These are phyloP conservation scores for Pampus argenteus DNA, from an alignment of 2,797 vertebrate genomes.

Conservation along the genomic window DNA sequence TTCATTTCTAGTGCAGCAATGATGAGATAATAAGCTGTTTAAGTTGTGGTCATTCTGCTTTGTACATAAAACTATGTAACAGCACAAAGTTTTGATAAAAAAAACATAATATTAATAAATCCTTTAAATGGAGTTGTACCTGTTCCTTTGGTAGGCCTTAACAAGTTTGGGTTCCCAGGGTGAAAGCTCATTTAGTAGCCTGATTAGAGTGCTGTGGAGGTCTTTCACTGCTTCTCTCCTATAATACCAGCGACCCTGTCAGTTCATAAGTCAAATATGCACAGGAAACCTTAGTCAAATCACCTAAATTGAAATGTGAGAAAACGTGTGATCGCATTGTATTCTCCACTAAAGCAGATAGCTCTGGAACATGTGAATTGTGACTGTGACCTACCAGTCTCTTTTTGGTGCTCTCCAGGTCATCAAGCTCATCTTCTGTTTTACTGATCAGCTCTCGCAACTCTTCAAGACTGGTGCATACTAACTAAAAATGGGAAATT, in stretches of 20 bases:
- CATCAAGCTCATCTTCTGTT: constrained; percentile 95
- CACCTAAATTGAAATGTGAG: not conserved
- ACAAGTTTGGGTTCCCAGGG: constrained; percentile 98
- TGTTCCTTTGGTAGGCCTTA: constrained; percentile 98
- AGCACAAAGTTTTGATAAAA: not conserved
- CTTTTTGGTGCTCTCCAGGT: constrained; percentile 95
- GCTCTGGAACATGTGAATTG: not conserved
- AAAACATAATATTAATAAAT: not conserved
- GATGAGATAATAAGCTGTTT: not conserved
- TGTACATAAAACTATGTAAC: not conserved
- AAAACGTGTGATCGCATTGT: not conserved
- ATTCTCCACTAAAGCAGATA: not conserved
- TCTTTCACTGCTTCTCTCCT: constrained; percentile 95
- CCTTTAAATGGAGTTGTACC: constrained; percentile 78
- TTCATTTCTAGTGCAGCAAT: not conserved
- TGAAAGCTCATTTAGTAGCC: constrained; percentile 95
- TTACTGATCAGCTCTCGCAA: constrained; percentile 96
- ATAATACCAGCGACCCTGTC: constrained; percentile 92
- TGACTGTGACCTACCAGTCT: constrained; percentile 87
- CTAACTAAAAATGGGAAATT: constrained; percentile 84
- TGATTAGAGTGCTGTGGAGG: constrained; percentile 93
- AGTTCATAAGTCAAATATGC: constrained; percentile 66
- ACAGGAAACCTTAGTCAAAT: constrained; percentile 14
- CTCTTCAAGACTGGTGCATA: constrained; percentile 97
- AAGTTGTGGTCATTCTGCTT: not conserved